These are phyloP conservation scores for Pampusana beccarii DNA, from an alignment of 2,113 vertebrate species.

Conservation along the genomic window DNA sequence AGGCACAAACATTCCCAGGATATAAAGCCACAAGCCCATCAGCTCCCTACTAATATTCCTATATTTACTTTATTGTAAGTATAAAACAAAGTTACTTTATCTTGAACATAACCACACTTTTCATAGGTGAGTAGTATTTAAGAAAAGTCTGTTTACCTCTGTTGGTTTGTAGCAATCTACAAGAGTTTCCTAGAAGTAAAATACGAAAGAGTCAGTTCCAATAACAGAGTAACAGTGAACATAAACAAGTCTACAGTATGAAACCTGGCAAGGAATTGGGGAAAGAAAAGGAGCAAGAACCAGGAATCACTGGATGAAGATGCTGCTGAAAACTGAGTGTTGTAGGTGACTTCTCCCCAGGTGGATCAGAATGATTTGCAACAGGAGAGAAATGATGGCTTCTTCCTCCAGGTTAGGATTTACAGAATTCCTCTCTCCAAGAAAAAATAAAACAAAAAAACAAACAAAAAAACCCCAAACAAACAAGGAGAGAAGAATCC, in stretches of 20 bases:
- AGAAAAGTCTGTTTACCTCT: conserved; percentile 83
- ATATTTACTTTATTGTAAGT: not conserved
- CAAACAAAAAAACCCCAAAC: too few species aligned
- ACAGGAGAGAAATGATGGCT: not conserved
- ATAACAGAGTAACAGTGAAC: conserved; percentile 37
- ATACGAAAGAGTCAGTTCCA: conserved; percentile 46
- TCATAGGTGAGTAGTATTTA: not conserved
- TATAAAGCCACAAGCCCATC: not conserved
- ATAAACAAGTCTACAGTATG: not conserved
- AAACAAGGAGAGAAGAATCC: not conserved
- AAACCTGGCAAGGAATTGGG: not conserved
- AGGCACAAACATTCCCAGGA: not conserved
- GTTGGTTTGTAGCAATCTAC: conserved; percentile 96
- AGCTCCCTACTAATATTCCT: not conserved
- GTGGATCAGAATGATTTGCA: not conserved
- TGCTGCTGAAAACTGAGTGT: not conserved
- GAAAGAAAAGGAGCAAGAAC: not conserved
- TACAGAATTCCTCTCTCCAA: not conserved
- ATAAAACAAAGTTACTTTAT: not conserved
- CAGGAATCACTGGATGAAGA: not conserved
- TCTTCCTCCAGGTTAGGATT: not conserved
- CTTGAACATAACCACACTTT: not conserved
- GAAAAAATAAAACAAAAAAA: not conserved
- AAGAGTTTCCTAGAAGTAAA: conserved; percentile 87
- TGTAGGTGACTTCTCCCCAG: not conserved